Conservation (phyloP, 2,113 vertebrate genomes). For the Siniperca chuatsi region DNA sequence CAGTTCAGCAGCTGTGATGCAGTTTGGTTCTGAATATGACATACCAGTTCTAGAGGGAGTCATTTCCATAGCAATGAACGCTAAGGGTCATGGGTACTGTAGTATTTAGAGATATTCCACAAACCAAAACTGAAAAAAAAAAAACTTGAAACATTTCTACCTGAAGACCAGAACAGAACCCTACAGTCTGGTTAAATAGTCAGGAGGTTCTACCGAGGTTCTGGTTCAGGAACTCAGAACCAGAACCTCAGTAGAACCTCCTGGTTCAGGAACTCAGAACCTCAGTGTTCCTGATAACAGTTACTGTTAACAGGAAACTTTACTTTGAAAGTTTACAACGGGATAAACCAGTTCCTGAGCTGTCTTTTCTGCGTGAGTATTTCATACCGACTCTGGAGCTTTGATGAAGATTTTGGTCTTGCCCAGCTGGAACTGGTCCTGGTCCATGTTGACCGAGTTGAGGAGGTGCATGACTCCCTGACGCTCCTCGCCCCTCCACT, state of each 20-base stretch:
- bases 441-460: slow-evolving; percentile 87
- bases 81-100: neutral
- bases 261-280: no score
- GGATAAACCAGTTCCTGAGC: neutral
- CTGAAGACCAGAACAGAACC: neutral
- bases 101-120: neutral
- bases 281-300: neutral
- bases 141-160: neutral
- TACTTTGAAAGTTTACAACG: neutral
- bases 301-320: neutral
- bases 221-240: no score
- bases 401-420: slow-evolving; percentile 89
- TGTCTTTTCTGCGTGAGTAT: neutral
- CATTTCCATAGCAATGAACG: neutral
- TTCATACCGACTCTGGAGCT: slow-evolving; percentile 88
- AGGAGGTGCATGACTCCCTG: slow-evolving; percentile 88
- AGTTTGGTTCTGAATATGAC: neutral
- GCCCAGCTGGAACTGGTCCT: slow-evolving; percentile 89
- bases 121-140: neutral
- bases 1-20: neutral
- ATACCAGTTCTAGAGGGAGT: neutral
- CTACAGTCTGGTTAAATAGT: neutral
- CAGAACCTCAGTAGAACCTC: no score
- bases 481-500: slow-evolving; percentile 85
- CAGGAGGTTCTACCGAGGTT: neutral